These are phyloP conservation scores for Thunnus thynnus DNA, from an alignment of 2,113 vertebrate species.

Conservation along the genomic window DNA sequence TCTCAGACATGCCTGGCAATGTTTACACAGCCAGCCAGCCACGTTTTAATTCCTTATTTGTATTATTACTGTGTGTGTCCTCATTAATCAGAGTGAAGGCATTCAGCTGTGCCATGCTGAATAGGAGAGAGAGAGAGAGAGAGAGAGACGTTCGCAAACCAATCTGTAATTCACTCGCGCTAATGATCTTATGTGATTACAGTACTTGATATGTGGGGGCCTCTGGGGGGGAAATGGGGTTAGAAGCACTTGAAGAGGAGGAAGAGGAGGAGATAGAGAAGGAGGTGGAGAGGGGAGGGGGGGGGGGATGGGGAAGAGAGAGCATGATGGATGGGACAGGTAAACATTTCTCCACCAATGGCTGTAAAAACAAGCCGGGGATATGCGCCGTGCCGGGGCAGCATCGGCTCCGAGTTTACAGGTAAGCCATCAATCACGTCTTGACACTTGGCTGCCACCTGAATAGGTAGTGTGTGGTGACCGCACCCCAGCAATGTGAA, in stretches of 20 bases:
- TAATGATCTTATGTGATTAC: slow-evolving; percentile 68
- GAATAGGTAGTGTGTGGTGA: slow-evolving; percentile 59
- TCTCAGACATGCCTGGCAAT: slow-evolving; percentile 75
- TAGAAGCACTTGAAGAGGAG: slow-evolving; percentile 36
- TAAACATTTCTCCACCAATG: slow-evolving; percentile 73
- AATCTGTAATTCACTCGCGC: slow-evolving; percentile 52
- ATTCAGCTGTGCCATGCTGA: slow-evolving; percentile 75
- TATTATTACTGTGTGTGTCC: slow-evolving; percentile 79
- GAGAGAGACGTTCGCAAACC: slow-evolving; percentile 39
- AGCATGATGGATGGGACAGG: slow-evolving; percentile 78
- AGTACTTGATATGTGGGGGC: slow-evolving; percentile 49
- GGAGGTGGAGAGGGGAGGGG: slow-evolving; percentile 35
- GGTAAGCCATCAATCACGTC: slow-evolving; percentile 68
- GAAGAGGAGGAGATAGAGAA: slow-evolving; percentile 50
- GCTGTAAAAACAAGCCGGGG: slow-evolving; percentile 69
- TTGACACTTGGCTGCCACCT: slow-evolving; percentile 70
- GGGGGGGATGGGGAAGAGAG: not conserved
- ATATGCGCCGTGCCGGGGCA: slow-evolving; percentile 7
- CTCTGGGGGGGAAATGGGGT: slow-evolving; percentile 44
- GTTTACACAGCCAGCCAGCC: slow-evolving; percentile 82
- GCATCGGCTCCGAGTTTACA: slow-evolving; percentile 28
- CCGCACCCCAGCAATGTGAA: slow-evolving; percentile 49
- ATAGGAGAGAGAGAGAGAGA: slow-evolving; percentile 30
- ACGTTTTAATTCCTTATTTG: slow-evolving; percentile 78
- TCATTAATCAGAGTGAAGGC: slow-evolving; percentile 82